Conservation (phyloP, 2,113 vertebrate species). For the Tupaia tana region DNA sequence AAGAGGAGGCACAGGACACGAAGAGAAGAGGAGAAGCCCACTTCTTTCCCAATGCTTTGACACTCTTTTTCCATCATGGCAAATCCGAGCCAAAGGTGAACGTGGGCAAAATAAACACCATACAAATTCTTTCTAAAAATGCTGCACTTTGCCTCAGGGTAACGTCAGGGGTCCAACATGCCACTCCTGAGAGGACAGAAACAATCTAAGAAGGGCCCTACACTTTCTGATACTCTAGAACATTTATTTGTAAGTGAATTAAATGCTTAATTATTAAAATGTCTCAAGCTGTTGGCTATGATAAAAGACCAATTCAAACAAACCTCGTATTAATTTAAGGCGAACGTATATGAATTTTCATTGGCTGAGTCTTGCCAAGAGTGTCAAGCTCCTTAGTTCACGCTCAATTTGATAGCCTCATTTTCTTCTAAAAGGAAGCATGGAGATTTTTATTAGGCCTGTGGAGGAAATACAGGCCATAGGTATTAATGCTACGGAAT, state of each 20-base stretch:
- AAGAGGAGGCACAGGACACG: rapidly evolving
- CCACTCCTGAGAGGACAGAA: constrained; percentile 71
- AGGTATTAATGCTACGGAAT: background rate
- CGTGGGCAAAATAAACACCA: constrained; percentile 79
- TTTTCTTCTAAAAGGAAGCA: background rate
- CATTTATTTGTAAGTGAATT: constrained; percentile 54
- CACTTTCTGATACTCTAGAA: constrained; percentile 43
- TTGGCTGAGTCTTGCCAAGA: background rate
- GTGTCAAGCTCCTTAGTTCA: background rate
- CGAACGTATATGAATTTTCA: constrained; percentile 1
- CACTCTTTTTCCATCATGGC: constrained; percentile 79
- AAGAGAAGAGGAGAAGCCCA: background rate
- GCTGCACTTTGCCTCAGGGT: constrained; percentile 70
- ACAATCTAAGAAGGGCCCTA: constrained; percentile 26
- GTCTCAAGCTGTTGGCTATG: background rate
- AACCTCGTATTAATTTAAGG: constrained; percentile 23
- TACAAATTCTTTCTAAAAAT: constrained; percentile 80
- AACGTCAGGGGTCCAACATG: constrained; percentile 70
- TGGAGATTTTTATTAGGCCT: background rate
- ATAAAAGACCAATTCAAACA: background rate
- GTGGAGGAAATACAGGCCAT: background rate
- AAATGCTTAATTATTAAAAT: constrained; percentile 55
- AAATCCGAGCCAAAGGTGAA: constrained; percentile 82
- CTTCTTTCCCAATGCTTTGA: constrained; percentile 67
- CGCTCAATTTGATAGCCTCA: background rate